Conservation (phyloP, 2,797 vertebrate genomes). For the Trematomus bernacchii region DNA sequence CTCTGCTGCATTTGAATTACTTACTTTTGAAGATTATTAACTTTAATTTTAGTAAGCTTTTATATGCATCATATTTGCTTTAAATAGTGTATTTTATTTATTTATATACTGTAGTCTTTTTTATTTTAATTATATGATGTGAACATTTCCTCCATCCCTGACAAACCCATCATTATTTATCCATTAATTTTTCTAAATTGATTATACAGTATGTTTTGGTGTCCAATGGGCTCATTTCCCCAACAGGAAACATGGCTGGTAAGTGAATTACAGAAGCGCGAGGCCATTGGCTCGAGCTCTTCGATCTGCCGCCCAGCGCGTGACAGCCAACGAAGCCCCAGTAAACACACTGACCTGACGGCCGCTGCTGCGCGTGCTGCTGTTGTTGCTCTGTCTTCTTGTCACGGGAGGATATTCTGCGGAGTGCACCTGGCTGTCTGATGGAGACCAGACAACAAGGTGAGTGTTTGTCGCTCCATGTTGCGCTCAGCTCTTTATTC, state of each 20-base stretch:
- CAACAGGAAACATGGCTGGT: not conserved
- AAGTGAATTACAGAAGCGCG: not conserved
- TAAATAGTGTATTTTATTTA: not conserved
- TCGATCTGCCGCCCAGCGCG: slow-evolving; percentile 68
- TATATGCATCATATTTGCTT: not conserved
- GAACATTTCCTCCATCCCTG: not conserved
- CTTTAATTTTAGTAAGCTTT: not conserved
- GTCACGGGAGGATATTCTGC: slow-evolving; percentile 13
- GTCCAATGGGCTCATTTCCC: not conserved
- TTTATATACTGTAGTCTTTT: not conserved
- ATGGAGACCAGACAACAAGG: slow-evolving; percentile 87
- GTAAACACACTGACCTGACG: slow-evolving; percentile 28
- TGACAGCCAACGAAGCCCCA: slow-evolving; percentile 61
- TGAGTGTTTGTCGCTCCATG: slow-evolving; percentile 58
- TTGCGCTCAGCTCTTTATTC: no score
- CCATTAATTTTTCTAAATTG: not conserved
- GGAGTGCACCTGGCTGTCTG: slow-evolving; percentile 40
- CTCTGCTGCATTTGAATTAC: not conserved
- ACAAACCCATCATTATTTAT: not conserved
- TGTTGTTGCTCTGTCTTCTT: not conserved
- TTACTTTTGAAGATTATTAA: not conserved
- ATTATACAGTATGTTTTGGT: not conserved
- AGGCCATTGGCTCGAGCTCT: slow-evolving; percentile 56
- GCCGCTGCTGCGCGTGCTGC: slow-evolving; percentile 38
- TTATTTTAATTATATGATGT: not conserved